phyloP scores from a whole-genome alignment of 2,113 vertebrate genomes.

The Forbesichthys papilliferus region DNA sequence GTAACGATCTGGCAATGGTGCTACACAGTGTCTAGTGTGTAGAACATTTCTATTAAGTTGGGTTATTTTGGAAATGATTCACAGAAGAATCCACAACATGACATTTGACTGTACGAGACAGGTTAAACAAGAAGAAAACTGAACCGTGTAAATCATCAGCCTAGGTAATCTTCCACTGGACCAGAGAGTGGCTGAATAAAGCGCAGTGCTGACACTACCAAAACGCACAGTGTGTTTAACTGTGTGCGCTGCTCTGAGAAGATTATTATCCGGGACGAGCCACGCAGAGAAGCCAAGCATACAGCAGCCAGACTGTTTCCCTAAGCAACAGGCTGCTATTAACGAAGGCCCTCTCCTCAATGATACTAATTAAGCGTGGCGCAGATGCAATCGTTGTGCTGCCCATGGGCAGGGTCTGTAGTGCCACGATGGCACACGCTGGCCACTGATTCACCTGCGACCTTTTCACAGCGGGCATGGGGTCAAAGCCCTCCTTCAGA shows the following conservation, averaged over 20 bases:
- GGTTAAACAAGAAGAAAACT: too few species aligned
- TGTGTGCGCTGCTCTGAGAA: conserved; percentile 22
- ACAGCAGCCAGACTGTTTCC: conserved; percentile 60
- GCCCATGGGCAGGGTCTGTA: conserved; percentile 50
- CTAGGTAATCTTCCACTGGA: too few species aligned
- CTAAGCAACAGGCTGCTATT: conserved; percentile 70
- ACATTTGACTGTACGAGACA: too few species aligned
- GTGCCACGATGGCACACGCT: conserved; percentile 39
- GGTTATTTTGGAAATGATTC: too few species aligned
- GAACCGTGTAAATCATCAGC: too few species aligned
- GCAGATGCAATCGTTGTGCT: conserved; percentile 58
- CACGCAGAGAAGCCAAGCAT: conserved; percentile 49
- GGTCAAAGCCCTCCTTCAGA: conserved; percentile 46
- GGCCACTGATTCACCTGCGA: conserved; percentile 65
- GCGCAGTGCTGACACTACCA: background rate
- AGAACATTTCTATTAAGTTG: background rate
- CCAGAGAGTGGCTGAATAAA: too few species aligned
- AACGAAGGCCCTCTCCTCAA: conserved; percentile 60
- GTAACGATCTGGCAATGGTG: conserved; percentile 14
- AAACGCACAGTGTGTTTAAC: conserved; percentile 21
- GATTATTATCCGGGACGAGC: conserved; percentile 51
- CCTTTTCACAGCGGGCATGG: conserved; percentile 65
- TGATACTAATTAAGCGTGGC: conserved; percentile 70
- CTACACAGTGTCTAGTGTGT: conserved; percentile 12
- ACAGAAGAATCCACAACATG: too few species aligned